A percentile compares a stretch with the other conserved stretches of the same genome.
These are phyloP conservation scores for Myanophis thanlyinensis DNA, from an alignment of 2,113 vertebrate genomes.

Conservation along the genomic window DNA sequence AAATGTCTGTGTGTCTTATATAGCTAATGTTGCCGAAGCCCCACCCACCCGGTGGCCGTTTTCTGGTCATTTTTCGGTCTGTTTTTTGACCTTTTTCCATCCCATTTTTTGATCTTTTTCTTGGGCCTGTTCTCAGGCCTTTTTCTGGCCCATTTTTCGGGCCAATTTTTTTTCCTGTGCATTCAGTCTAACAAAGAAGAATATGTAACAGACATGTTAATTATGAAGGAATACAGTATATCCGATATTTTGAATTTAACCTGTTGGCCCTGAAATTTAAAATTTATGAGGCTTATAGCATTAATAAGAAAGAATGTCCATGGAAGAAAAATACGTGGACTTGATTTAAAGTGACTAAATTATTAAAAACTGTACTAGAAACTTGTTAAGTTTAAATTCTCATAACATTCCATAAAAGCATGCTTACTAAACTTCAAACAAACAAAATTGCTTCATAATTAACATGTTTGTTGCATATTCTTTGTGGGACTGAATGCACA, in stretches of 20 bases:
- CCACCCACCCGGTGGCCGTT: too few relatives aligned
- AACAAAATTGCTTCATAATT: not conserved
- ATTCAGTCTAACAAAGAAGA: too few relatives aligned
- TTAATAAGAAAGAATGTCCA: not conserved
- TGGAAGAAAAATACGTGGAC: not conserved
- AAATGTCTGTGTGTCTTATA: too few relatives aligned
- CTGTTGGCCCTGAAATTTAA: not conserved
- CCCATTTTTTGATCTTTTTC: too few relatives aligned
- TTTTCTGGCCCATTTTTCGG: too few relatives aligned
- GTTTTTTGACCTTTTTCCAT: too few relatives aligned
- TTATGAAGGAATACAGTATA: too few relatives aligned
- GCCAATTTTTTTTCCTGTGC: too few relatives aligned
- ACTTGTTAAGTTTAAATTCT: not conserved
- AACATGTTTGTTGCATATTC: not conserved
- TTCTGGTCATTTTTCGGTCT: too few relatives aligned
- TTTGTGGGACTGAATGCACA: not conserved
- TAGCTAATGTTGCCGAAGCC: too few relatives aligned
- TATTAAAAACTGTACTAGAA: not conserved
- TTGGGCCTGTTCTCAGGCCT: too few relatives aligned
- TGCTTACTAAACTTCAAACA: not conserved
- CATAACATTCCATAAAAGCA: not conserved
- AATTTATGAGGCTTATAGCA: not conserved
- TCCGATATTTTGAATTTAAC: not conserved
- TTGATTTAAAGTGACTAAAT: not conserved
- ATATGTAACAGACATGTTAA: too few relatives aligned